These are phyloP conservation scores for Leptothorax acervorum DNA, from an alignment of 2,888 invertebrate genomes.

Conservation along the genomic window DNA sequence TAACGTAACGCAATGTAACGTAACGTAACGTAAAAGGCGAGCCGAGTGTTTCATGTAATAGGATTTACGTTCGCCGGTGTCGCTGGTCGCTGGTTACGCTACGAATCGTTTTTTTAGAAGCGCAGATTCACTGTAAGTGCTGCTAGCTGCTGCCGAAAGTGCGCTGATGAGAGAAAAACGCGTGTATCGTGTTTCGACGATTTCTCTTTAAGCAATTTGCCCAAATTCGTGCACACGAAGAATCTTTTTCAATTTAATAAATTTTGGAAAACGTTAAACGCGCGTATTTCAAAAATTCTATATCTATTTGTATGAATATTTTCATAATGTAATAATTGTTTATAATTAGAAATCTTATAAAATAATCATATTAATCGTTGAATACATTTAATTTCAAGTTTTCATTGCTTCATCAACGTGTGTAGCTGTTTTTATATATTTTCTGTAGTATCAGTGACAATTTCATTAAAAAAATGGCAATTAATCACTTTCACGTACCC, in stretches of 20 bases:
- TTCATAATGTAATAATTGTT: background rate
- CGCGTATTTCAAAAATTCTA: background rate
- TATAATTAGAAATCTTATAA: background rate
- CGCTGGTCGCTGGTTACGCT: slow-evolving; percentile 12
- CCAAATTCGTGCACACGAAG: background rate
- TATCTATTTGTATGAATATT: background rate
- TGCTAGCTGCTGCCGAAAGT: background rate
- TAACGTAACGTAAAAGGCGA: slow-evolving; percentile 47
- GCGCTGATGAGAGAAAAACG: background rate
- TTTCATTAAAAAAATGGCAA: slow-evolving; percentile 11
- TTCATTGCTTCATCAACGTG: background rate
- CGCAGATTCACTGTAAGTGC: background rate
- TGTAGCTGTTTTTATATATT: background rate
- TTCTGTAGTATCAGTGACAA: background rate
- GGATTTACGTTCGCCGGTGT: background rate
- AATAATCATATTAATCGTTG: background rate
- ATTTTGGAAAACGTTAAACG: background rate
- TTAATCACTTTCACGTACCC: background rate
- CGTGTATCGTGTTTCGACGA: background rate
- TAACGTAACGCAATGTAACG: slow-evolving; percentile 28
- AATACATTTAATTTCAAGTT: background rate
- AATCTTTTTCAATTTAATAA: background rate
- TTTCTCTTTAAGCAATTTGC: background rate
- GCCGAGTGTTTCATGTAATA: slow-evolving; percentile 39
- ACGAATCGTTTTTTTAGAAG: background rate